A percentile compares a stretch with the other conserved stretches of the same genome.
Evolutionary conservation across 2,113 vertebrate species (phyloP).

Genomic region (Ivindomyrus marchei): DNA sequence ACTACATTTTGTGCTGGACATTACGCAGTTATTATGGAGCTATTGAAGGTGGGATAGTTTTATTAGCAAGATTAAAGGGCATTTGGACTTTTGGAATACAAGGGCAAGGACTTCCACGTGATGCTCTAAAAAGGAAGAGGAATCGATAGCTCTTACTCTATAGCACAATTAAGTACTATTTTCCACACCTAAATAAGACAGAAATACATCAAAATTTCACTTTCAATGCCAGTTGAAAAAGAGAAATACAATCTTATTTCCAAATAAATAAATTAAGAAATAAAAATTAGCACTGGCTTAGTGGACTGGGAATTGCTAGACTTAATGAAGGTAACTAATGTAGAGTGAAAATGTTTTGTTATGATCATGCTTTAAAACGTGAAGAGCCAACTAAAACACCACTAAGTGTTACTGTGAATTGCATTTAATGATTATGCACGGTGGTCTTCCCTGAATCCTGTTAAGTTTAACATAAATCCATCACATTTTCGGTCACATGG

Average conservation of each 20-base stretch:
- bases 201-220: background rate
- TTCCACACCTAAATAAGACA: background rate
- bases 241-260: background rate
- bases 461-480: slow-evolving; percentile 5
- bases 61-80: background rate
- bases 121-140: background rate
- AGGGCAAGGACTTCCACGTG: background rate
- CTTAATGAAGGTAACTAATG: background rate
- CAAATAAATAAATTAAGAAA: background rate
- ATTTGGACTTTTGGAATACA: background rate
- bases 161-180: background rate
- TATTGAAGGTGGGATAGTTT: background rate
- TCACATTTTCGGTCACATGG: background rate
- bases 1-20: background rate
- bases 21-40: background rate
- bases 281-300: background rate
- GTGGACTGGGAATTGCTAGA: background rate
- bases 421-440: background rate
- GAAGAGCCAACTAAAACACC: background rate
- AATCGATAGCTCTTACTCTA: background rate
- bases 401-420: background rate
- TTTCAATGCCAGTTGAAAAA: background rate
- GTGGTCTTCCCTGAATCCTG: background rate
- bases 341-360: background rate
- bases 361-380: background rate